Base-by-base conservation (phyloP, 2,888 invertebrate genomes). In the Octodonta nipae region DNA sequence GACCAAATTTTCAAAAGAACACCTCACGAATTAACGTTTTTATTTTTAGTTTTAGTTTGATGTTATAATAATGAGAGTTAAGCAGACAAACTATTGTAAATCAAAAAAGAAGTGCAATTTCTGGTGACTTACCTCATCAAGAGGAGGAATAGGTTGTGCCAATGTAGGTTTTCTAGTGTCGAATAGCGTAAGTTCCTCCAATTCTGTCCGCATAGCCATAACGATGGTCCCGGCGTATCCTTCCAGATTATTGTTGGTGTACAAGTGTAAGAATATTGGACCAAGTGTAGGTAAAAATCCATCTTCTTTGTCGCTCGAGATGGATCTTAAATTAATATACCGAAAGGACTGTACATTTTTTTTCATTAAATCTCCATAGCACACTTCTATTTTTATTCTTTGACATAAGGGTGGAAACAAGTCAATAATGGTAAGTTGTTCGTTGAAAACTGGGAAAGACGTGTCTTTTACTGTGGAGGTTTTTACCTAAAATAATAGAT, bases 281-380 rank as follows among this genome's bases (percentile, higher is more conserved):
- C 89, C 89, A 57, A 83, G 80, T 0, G 80, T 78, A 0, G 88
- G 88, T 14, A 82, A 49, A 75, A 85, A 55, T 70, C 79, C 75
- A 41, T 72, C 71, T 13, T 70, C 71, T 14, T 44, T 44, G 28
- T 72, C 72, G 51, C 71, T 69, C 3, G 75, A 73, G 32, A 78
- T 71, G 30, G 52, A 62, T 25, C 63, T 62, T 16, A 77, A 55
- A 47, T 73, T 70, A 12, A 78, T 53, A 45, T 68, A 67, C 43
- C 70, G 66, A 2, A 64, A 64, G 3, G 72, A 70, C 13, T 71
- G 61, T 28, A 68, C 56, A n/a, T 61, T 60, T 42, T 45, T 46
- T 26, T 40, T 44, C 2, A 45, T 28, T n/a, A 36, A 31, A 13
- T 55, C 52, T n/a, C 45, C 46, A 38, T 64, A 65, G 28, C 65